Evolutionary conservation across 1,140 invertebrate species (phyloP).

Genomic region (Tetramorium parvispinum): DNA sequence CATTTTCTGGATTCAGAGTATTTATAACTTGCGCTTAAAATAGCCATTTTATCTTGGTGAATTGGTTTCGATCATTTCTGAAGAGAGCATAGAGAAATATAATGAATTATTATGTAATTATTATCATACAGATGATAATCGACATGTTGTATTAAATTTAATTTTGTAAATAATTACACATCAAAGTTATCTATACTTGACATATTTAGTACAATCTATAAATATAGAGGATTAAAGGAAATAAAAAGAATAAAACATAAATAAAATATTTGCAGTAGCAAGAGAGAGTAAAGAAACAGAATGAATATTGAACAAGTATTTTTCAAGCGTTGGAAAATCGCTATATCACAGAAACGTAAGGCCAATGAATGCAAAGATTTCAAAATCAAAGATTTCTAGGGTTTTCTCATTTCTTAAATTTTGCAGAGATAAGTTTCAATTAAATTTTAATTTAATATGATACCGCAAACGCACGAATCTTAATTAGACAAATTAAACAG

Average conservation of each 20-base stretch:
- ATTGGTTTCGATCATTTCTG: slow-evolving; percentile 2
- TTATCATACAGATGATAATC: neutral
- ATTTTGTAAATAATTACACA: neutral
- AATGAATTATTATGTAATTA: neutral
- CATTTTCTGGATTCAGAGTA: neutral
- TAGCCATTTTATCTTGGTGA: neutral
- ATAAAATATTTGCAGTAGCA: neutral
- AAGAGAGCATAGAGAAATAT: neutral
- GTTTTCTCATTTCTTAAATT: neutral
- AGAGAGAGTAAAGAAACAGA: neutral
- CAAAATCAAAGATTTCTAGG: no score
- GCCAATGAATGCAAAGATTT: no score
- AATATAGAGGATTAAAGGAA: neutral
- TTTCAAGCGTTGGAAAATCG: neutral
- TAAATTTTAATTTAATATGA: neutral
- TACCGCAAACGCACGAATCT: neutral
- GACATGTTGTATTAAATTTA: neutral
- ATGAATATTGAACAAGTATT: neutral
- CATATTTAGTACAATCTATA: neutral
- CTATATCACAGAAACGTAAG: no score
- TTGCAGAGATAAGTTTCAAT: neutral
- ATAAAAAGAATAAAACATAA: neutral
- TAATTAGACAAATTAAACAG: neutral
- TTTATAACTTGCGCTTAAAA: slow-evolving; percentile 21
- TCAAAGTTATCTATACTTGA: neutral